These are phyloP conservation scores for Dromius quadrimaculatus DNA, from an alignment of 2,888 invertebrate genomes.

Conservation along the genomic window DNA sequence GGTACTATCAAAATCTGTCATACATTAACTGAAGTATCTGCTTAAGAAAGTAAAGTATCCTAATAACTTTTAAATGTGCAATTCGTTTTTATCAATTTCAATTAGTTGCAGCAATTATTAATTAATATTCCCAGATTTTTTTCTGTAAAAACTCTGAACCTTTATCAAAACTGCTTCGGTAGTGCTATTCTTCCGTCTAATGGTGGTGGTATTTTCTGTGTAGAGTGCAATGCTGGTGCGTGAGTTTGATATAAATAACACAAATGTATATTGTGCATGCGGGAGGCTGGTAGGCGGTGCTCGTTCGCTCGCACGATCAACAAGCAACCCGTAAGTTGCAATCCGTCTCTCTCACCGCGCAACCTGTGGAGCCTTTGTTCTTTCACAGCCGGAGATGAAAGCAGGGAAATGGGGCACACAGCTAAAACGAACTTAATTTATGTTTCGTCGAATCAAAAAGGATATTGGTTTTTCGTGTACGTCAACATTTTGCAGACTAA, in stretches of 20 bases:
- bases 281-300: slow-evolving; percentile 36
- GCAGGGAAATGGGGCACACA: not conserved
- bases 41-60: no score
- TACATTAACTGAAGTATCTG: no score
- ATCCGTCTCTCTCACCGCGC: not conserved
- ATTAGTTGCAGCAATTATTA: no score
- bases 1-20: no score
- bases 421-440: not conserved
- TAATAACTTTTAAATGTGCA: no score
- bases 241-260: slow-evolving; percentile 42
- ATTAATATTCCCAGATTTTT: no score
- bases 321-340: slow-evolving; percentile 9
- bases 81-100: no score
- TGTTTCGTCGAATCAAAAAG: not conserved
- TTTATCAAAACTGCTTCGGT: no score
- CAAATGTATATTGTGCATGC: slow-evolving; percentile 43
- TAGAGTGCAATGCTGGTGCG: slow-evolving; percentile 1
- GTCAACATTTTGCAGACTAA: not conserved
- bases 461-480: not conserved
- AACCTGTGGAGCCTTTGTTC: slow-evolving; percentile 18
- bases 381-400: not conserved
- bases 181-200: no score
- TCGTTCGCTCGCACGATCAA: slow-evolving; percentile 26
- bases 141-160: no score
- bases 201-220: not conserved